These are phyloP conservation scores for Drosophila paranaensis DNA, from an alignment of 2,888 invertebrate species.

Conservation along the genomic window DNA sequence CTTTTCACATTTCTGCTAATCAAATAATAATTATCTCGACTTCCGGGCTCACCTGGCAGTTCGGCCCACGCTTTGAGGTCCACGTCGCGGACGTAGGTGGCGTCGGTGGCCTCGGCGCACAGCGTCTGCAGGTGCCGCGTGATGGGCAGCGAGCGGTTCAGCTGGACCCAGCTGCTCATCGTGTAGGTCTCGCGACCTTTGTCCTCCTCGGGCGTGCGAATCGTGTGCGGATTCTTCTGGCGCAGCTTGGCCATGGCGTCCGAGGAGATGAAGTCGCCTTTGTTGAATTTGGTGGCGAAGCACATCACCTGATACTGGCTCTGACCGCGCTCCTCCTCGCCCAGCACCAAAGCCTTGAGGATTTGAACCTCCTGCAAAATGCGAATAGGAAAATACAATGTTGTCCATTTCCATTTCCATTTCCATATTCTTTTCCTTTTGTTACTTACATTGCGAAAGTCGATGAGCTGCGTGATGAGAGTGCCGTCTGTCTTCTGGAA, in stretches of 20 bases:
- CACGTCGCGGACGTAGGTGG: constrained; percentile 91
- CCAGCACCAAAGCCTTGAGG: constrained; percentile 93
- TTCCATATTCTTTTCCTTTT: neutral
- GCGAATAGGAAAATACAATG: neutral
- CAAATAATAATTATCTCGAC: constrained; percentile 1
- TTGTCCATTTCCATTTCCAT: neutral
- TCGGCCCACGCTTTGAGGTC: constrained; percentile 93
- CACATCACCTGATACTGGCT: constrained; percentile 95
- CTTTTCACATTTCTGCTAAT: constrained; percentile 1
- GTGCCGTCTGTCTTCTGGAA: constrained; percentile 96
- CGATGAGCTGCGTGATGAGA: constrained; percentile 95
- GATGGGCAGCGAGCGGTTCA: constrained; percentile 89
- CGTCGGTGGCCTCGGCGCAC: constrained; percentile 91
- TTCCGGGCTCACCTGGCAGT: constrained; percentile 90
- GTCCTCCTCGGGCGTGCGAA: constrained; percentile 96
- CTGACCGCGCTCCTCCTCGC: constrained; percentile 96
- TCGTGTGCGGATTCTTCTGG: constrained; percentile 94
- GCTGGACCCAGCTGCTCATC: constrained; percentile 92
- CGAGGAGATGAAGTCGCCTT: constrained; percentile 97
- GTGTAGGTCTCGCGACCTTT: constrained; percentile 93
- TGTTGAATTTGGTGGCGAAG: constrained; percentile 94
- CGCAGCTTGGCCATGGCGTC: constrained; percentile 98
- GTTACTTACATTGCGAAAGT: constrained; percentile 94
- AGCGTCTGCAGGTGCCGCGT: constrained; percentile 90
- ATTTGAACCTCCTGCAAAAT: constrained; percentile 93